phyloP scores from a whole-genome alignment of 2,888 invertebrate genomes.

The Nysson spinosus region DNA sequence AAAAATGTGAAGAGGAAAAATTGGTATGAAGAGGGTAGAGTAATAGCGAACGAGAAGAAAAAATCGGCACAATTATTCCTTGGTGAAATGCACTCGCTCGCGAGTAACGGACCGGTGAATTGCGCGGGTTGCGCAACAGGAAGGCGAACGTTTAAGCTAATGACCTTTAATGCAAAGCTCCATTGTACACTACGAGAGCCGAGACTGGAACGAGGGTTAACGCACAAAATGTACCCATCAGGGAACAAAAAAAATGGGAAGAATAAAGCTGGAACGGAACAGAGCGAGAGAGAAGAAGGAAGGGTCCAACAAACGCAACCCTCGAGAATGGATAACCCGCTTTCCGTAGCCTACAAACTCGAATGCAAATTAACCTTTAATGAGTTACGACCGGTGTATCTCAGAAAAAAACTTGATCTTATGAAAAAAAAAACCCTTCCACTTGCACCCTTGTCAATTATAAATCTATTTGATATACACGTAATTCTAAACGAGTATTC shows the following conservation, averaged over 20 bases:
- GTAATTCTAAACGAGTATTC: too few relatives aligned
- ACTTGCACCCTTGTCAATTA: too few relatives aligned
- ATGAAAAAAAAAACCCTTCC: too few relatives aligned
- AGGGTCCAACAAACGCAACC: constrained; percentile 17
- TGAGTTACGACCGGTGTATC: neutral
- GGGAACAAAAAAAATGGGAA: constrained; percentile 42
- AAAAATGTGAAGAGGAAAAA: neutral
- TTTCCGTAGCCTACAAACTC: neutral
- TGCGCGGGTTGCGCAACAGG: constrained; percentile 63
- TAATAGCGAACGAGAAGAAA: constrained; percentile 16
- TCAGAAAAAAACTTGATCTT: too few relatives aligned
- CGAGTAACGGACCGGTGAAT: constrained; percentile 52
- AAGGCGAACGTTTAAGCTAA: constrained; percentile 66
- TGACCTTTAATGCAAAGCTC: constrained; percentile 65
- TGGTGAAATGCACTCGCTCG: constrained; percentile 28
- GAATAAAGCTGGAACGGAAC: constrained; percentile 9
- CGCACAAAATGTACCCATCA: constrained; percentile 53
- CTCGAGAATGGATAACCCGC: neutral
- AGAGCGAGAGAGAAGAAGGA: neutral
- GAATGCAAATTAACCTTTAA: neutral
- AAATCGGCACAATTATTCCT: constrained; percentile 50
- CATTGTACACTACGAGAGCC: constrained; percentile 55
- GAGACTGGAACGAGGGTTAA: constrained; percentile 49
- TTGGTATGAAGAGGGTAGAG: constrained; percentile 1
- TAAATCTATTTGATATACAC: too few relatives aligned